Evolutionary conservation across 2,888 invertebrate genomes (phyloP).

Genomic region (Sphaerophoria taeniata): DNA sequence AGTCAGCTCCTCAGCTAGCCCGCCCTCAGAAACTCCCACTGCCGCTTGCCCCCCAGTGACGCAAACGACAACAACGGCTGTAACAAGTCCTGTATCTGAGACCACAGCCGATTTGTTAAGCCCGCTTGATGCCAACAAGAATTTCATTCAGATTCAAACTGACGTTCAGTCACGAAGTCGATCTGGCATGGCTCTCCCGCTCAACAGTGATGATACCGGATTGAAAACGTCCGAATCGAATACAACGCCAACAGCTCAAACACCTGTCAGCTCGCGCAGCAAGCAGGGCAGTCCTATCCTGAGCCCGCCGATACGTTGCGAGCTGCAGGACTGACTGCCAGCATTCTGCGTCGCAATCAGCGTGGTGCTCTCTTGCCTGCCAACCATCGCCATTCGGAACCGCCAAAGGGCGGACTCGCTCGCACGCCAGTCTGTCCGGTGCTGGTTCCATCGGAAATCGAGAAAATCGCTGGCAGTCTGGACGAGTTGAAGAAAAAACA

Average conservation of each 20-base stretch:
- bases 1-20: conserved; percentile 76
- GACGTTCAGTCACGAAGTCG: conserved; percentile 80
- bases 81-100: not conserved
- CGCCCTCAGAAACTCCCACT: conserved; percentile 73
- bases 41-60: too few relatives aligned
- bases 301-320: conserved; percentile 94
- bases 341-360: conserved; percentile 81
- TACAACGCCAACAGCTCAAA: conserved; percentile 80
- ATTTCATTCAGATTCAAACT: conserved; percentile 79
- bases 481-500: conserved; percentile 84
- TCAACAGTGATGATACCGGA: conserved; percentile 78
- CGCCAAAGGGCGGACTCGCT: conserved; percentile 83
- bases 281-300: conserved; percentile 93
- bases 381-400: conserved; percentile 86
- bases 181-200: conserved; percentile 79
- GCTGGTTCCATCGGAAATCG: conserved; percentile 85
- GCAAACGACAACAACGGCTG: conserved; percentile 63
- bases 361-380: conserved; percentile 80
- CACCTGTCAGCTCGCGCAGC: conserved; percentile 79
- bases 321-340: conserved; percentile 81
- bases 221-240: conserved; percentile 78
- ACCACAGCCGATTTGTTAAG: conserved; percentile 68
- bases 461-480: conserved; percentile 82
- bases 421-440: conserved; percentile 84
- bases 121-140: conserved; percentile 77